Percentiles rank a stretch among this genome's conserved stretches.
Conservation (phyloP, 1,140 invertebrate genomes). For the Sitobion miscanthi region DNA sequence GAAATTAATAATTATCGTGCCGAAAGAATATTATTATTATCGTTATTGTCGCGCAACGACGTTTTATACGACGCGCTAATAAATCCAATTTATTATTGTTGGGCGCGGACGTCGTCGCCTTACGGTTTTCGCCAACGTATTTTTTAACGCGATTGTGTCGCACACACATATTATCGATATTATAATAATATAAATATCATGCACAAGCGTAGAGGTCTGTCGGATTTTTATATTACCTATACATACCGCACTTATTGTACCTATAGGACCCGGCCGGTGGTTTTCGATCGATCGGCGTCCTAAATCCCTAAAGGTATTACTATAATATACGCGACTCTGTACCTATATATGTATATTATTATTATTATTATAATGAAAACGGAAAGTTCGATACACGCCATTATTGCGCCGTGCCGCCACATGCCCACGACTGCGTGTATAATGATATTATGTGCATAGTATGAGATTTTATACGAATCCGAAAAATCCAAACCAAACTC, state of each 20-base stretch:
- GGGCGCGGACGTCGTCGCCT: background rate
- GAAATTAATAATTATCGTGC: background rate
- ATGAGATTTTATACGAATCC: background rate
- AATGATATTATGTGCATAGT: background rate
- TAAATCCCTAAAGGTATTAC: background rate
- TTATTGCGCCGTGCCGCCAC: background rate
- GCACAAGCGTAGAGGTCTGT: background rate
- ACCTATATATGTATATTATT: too few relatives aligned
- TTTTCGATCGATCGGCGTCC: background rate
- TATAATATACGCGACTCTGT: background rate
- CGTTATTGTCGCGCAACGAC: background rate
- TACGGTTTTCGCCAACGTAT: background rate
- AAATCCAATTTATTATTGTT: background rate
- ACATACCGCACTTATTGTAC: background rate
- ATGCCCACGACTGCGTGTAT: background rate
- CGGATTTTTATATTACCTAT: background rate
- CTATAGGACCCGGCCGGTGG: background rate
- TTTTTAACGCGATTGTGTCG: background rate
- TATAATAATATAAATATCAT: background rate
- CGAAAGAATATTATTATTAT: background rate
- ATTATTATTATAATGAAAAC: background rate
- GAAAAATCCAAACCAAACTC: constrained; percentile 38
- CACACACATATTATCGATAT: background rate
- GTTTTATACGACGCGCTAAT: background rate
- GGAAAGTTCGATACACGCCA: background rate